Base-by-base conservation (phyloP, 2,888 invertebrate genomes). In the Teleiodes luculella region DNA sequence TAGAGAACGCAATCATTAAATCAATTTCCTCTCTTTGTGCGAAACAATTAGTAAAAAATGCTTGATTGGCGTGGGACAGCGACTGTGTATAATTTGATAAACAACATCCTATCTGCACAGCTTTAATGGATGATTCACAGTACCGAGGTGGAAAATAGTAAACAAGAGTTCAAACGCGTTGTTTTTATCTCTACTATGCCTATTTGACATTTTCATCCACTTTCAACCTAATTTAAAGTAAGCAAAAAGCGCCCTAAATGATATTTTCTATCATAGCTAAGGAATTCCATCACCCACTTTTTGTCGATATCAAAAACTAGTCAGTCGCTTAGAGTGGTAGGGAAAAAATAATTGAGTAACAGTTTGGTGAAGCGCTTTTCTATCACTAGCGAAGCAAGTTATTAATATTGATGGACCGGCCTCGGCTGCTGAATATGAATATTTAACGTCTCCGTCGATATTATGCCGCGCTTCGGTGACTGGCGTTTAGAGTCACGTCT, bases 371-470 rank as follows among this genome's bases (percentile, higher is more conserved):
- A 69, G 70, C 68, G 65, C 67, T 75, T 74, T 79, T 76, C 76
- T 78, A 79, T 78, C 70, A 75, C 66, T 67, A 61, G 60, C 61
- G 66, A 61, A 62, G 67, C 67, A 72, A 64, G 67, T 76, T 76
- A 81, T 82, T 76, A 80, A 83, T 83, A 83, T 83, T 82, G 74
- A 84, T 80, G 70, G 66, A 62, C 61, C 63, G 61, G 65, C 69
- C 75, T 65, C 71, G 70, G 70, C 73, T 68, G 69, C 66, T 67
- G 68, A 65, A 63, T 72, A 77, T 82, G 80, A 83, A 82, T 83
- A 80, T 80, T 81, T 76, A 79, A 79, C 62, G 63, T 65, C 61
- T 64, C 65, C 67, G 67, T 74, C 73, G 68, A 76, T 76, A 72
- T 70, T 68, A 68, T 69, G 70, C 68, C 67, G 61, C 66, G 67